Evolutionary conservation across 1,140 invertebrate species (phyloP).

Genomic region (Tetramorium alpestre): DNA sequence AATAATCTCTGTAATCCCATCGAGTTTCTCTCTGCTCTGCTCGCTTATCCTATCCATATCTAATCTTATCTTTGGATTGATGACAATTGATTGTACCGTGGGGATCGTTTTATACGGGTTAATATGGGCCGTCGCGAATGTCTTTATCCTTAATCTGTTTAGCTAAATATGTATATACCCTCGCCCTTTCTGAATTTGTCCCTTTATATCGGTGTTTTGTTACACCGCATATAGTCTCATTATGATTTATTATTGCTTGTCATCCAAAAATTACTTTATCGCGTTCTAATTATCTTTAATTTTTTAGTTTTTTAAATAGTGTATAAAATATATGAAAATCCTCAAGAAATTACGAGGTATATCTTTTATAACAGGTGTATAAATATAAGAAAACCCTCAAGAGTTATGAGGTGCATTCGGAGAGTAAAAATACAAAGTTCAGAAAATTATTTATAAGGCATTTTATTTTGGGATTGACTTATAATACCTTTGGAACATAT

Average conservation of each 20-base stretch:
- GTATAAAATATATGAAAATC: too few species aligned
- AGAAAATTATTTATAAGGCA: too few species aligned
- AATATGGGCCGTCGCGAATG: slow-evolving; percentile 20
- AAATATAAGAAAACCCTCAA: too few species aligned
- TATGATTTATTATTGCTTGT: neutral
- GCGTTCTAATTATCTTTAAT: neutral
- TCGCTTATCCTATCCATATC: slow-evolving; percentile 12
- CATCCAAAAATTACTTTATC: neutral
- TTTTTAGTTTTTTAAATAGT: too few species aligned
- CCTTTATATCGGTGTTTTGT: neutral
- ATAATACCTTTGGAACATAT: too few species aligned
- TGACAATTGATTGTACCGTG: slow-evolving; percentile 34
- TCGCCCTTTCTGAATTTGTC: slow-evolving; percentile 9
- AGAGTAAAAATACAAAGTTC: too few species aligned
- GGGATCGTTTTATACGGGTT: slow-evolving; percentile 45
- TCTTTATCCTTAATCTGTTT: slow-evolving; percentile 43
- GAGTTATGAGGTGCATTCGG: too few species aligned
- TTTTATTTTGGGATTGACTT: too few species aligned
- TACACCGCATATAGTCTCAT: neutral
- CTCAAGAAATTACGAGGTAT: too few species aligned
- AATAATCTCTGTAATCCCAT: neutral
- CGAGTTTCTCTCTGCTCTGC: neutral
- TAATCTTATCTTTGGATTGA: slow-evolving; percentile 43
- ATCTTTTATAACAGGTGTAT: too few species aligned
- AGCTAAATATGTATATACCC: neutral